Evolutionary conservation across 37 sponge, comb jelly and placozoan species (phyloP), one percentile per base, ranked within the genome.

Genomic region (Eunapius fragilis): DNA sequence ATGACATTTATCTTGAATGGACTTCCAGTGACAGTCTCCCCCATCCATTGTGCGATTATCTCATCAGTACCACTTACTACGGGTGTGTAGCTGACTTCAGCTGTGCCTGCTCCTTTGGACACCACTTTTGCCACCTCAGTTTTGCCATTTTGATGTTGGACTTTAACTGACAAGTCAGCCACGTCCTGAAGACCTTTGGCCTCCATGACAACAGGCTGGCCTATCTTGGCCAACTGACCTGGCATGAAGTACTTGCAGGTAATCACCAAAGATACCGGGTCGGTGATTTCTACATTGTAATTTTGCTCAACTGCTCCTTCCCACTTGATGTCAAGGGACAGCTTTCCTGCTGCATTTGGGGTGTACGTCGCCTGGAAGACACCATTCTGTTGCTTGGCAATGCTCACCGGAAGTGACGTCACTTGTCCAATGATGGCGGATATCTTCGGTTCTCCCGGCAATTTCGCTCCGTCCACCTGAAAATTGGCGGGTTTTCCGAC

Each of bases 41-140:
- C 82, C 31, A 83, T 86, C 89, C 80, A 89, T n/a, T 88, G 85
- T 12, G 89, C 72, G 30, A 33, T 70, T 69, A 88, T 32, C 5
- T 79, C 58, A 38, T 78, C 74, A 36, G 28, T 82, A 26, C 93
- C 89, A 41, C 71, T 50, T 0, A 23, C 3, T 26, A 70, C 50
- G 25, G 96, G 92, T 1, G 74, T 87, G 79, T 95, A 92, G 10
- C 86, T 77, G 30, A 86, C 83, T 31, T 92, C 90, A 37, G 82
- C 84, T 14, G 26, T 25, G 26, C 87, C 88, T 14, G 75, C 37
- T n/a, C 70, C 90, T 25, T 73, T 84, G 24, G 70, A 45, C 6
- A 48, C 49, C 32, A 80, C 33, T 25, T 80, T 83, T 31, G 79
- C 84, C 47, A 79, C 86, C 24, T 79, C 79, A 69, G 87, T 30